phyloP scores from a whole-genome alignment of 2,888 invertebrate species.

The Pecten maximus region DNA sequence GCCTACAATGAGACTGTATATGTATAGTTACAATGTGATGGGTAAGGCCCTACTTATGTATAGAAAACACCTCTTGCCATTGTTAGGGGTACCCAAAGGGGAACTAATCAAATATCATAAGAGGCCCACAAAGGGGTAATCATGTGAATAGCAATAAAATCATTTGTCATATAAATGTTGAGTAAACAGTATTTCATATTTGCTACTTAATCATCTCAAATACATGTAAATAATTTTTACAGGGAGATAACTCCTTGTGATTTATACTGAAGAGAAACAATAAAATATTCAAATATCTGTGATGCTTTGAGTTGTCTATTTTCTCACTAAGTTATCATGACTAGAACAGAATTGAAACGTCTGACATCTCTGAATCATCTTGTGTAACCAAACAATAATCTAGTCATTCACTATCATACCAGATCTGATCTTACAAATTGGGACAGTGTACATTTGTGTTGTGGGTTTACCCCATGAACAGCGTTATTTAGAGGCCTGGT shows the following conservation, averaged over 20 bases:
- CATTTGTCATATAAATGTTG: not conserved
- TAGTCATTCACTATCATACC: not conserved
- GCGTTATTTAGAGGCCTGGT: no score
- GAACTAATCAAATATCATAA: not conserved
- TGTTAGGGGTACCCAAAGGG: not conserved
- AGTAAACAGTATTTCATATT: not conserved
- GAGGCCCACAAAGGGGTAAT: not conserved
- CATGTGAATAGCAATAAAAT: constrained; percentile 26
- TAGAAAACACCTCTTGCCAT: not conserved
- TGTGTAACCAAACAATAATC: not conserved
- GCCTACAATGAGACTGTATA: no score
- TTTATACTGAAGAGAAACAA: constrained; percentile 24
- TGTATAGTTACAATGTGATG: not conserved
- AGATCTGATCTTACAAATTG: no score
- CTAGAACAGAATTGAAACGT: not conserved
- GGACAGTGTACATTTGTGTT: no score
- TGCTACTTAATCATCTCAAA: not conserved
- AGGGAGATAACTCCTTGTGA: not conserved
- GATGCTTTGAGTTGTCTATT: not conserved
- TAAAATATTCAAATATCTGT: not conserved
- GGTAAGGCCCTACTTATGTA: not conserved
- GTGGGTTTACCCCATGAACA: no score
- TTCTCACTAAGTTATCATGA: not conserved
- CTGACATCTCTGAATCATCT: not conserved
- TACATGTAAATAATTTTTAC: not conserved